These are phyloP conservation scores for Cotesia congregata DNA, from an alignment of 2,888 invertebrate species.

Conservation along the genomic window DNA sequence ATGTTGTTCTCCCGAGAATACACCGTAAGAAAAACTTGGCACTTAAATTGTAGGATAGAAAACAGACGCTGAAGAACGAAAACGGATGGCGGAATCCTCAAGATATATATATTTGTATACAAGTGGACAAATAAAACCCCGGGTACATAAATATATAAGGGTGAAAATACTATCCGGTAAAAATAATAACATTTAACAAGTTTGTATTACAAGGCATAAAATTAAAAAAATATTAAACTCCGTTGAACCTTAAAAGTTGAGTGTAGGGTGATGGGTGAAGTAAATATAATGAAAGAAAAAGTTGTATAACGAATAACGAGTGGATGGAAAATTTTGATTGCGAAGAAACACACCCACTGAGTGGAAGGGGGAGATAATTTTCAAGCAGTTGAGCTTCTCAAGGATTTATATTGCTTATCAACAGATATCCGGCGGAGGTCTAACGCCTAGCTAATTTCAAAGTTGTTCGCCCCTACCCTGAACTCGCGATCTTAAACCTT, in stretches of 20 bases:
- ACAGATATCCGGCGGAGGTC: conserved; percentile 50
- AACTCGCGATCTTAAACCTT: conserved; percentile 23
- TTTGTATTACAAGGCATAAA: neutral
- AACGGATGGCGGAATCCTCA: neutral
- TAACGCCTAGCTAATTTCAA: conserved; percentile 58
- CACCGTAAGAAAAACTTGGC: neutral
- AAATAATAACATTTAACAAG: neutral
- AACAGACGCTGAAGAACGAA: neutral
- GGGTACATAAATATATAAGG: neutral
- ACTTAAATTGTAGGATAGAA: neutral
- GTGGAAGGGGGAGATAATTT: neutral
- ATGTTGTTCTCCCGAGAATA: neutral
- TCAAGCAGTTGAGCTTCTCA: conserved; percentile 2
- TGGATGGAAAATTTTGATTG: neutral
- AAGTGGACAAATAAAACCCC: neutral
- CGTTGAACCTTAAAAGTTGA: neutral
- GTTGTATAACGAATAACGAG: neutral
- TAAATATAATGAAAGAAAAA: neutral
- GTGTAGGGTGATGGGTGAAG: no score
- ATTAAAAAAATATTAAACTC: neutral
- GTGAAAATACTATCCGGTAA: neutral
- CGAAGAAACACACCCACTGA: neutral
- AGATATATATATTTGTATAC: neutral
- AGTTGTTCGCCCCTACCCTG: conserved; percentile 38
- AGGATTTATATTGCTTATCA: conserved; percentile 52